A percentile compares a stretch with the other conserved stretches of the same genome.
phyloP scores from a whole-genome alignment of 1,140 invertebrate genomes.

The Heliconius eleuchia region DNA sequence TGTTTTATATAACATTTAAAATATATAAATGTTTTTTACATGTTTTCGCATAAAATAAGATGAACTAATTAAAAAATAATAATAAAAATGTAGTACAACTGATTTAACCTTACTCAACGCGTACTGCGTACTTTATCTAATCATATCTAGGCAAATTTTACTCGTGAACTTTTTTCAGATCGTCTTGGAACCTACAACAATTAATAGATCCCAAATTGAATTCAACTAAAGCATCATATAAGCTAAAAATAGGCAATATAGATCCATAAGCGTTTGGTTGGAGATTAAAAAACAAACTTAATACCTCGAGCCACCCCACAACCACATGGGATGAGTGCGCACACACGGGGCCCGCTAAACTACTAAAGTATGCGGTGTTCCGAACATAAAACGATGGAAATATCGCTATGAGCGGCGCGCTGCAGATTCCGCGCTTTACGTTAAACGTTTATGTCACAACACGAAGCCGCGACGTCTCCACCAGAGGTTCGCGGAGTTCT shows the following conservation, averaged over 20 bases:
- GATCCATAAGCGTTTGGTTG: not conserved
- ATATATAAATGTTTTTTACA: too few relatives aligned
- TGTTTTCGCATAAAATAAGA: too few relatives aligned
- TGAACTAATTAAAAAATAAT: too few relatives aligned
- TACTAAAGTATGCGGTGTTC: slow-evolving; percentile 29
- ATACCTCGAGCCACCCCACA: not conserved
- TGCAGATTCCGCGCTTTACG: slow-evolving; percentile 36
- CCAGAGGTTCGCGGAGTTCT: slow-evolving; percentile 45
- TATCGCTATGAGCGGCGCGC: slow-evolving; percentile 32
- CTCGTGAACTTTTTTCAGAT: too few relatives aligned
- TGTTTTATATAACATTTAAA: too few relatives aligned
- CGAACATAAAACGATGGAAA: slow-evolving; percentile 30
- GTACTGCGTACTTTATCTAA: too few relatives aligned
- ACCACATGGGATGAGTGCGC: not conserved
- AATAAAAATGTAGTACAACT: too few relatives aligned
- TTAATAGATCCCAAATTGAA: too few relatives aligned
- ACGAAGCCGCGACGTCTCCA: slow-evolving; percentile 30
- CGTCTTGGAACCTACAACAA: too few relatives aligned
- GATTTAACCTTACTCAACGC: too few relatives aligned
- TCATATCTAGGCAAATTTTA: too few relatives aligned
- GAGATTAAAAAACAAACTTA: slow-evolving; percentile 17
- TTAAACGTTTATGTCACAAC: slow-evolving; percentile 37
- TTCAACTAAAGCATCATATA: not conserved
- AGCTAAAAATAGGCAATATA: not conserved
- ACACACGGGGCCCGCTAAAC: slow-evolving; percentile 19